These are phyloP conservation scores for Lasioglossum oenotherae DNA, from an alignment of 2,888 invertebrate species.

Conservation along the genomic window DNA sequence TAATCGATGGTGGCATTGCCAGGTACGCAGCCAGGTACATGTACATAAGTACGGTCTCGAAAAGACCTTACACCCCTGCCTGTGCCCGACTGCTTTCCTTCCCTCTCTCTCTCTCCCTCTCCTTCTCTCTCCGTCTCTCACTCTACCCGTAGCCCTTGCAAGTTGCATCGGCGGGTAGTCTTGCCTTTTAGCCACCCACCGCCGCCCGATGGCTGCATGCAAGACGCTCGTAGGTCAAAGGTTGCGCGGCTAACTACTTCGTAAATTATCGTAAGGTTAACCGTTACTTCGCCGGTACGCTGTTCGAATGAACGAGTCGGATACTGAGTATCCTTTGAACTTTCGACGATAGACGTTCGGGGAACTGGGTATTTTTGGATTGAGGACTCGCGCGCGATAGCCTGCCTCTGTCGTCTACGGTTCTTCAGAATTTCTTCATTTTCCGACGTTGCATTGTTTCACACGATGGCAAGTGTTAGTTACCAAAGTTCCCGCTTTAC, in stretches of 20 bases:
- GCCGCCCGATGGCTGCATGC: slow-evolving; percentile 68
- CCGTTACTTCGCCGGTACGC: slow-evolving; percentile 55
- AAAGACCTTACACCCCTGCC: slow-evolving; percentile 63
- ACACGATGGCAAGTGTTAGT: no score
- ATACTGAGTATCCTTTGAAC: slow-evolving; percentile 50
- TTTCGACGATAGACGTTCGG: slow-evolving; percentile 22
- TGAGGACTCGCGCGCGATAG: neutral
- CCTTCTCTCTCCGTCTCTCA: neutral
- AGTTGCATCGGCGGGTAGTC: slow-evolving; percentile 68
- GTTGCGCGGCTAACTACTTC: slow-evolving; percentile 71
- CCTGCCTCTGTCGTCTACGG: neutral
- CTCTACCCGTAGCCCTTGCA: neutral
- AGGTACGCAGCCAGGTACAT: slow-evolving; percentile 73
- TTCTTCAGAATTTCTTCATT: neutral
- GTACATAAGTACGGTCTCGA: slow-evolving; percentile 71
- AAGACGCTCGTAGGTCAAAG: slow-evolving; percentile 76
- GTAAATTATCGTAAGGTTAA: slow-evolving; percentile 74
- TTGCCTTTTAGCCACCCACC: slow-evolving; percentile 66
- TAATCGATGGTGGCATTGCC: slow-evolving; percentile 80
- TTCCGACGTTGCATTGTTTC: neutral
- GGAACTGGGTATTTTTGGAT: slow-evolving; percentile 6
- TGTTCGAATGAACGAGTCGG: slow-evolving; percentile 59
- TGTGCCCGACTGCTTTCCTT: neutral
- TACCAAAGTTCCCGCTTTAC: no score
- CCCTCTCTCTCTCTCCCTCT: neutral